These are phyloP conservation scores for Neomicropteryx cornuta DNA, from an alignment of 1,140 invertebrate species.

Conservation along the genomic window DNA sequence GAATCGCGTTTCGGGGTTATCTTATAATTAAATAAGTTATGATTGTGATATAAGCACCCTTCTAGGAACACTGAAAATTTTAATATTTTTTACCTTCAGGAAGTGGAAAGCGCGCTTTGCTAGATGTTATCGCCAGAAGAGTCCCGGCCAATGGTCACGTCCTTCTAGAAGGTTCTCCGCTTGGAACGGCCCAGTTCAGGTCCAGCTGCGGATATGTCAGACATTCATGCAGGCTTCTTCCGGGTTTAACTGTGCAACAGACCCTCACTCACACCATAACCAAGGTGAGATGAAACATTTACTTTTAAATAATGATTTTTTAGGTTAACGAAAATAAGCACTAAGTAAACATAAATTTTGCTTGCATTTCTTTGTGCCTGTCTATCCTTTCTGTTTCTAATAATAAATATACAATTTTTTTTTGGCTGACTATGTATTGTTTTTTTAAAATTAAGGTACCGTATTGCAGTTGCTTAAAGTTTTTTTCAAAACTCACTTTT, in stretches of 20 bases:
- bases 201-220: slow-evolving; percentile 77
- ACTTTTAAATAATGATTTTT: slow-evolving; percentile 2
- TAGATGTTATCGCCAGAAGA: slow-evolving; percentile 82
- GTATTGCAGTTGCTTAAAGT: no score
- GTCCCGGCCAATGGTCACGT: slow-evolving; percentile 73
- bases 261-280: slow-evolving; percentile 71
- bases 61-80: no score
- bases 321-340: no score
- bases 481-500: no score
- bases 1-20: no score
- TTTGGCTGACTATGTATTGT: neutral
- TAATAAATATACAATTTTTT: slow-evolving; percentile 1
- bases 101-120: slow-evolving; percentile 78
- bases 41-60: no score
- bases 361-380: no score
- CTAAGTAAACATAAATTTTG: no score
- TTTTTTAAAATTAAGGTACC: neutral
- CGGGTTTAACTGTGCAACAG: slow-evolving; percentile 76
- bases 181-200: slow-evolving; percentile 72
- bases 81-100: slow-evolving; percentile 40
- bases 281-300: slow-evolving; percentile 39
- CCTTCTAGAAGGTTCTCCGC: slow-evolving; percentile 68
- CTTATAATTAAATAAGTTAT: no score
- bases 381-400: neutral
- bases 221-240: slow-evolving; percentile 68